These are phyloP conservation scores for Leptopilina boulardi DNA, from an alignment of 1,140 invertebrate species.

Conservation along the genomic window DNA sequence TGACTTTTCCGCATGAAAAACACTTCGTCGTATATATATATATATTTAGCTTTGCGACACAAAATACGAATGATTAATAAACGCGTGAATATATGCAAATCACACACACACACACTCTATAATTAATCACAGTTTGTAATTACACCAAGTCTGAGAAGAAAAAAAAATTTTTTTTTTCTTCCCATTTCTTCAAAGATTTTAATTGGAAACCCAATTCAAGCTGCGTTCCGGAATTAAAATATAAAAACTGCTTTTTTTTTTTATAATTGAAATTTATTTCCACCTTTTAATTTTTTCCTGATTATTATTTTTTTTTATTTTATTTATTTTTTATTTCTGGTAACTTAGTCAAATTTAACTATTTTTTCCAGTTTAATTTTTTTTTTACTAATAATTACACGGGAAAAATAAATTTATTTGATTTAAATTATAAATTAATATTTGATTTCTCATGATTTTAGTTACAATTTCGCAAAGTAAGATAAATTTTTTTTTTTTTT, in stretches of 20 bases:
- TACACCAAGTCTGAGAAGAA: conserved; percentile 37
- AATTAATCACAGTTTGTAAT: conserved; percentile 14
- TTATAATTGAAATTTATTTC: background rate
- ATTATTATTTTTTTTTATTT: too few species aligned
- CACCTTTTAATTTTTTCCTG: background rate
- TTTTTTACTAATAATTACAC: too few species aligned
- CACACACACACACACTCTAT: conserved; percentile 37
- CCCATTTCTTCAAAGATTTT: background rate
- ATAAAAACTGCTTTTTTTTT: background rate
- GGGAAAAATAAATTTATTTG: too few species aligned
- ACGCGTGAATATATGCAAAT: conserved; percentile 45
- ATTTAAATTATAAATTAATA: too few species aligned
- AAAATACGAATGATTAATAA: conserved; percentile 37
- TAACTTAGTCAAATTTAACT: too few species aligned
- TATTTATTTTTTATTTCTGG: too few species aligned
- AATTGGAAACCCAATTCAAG: conserved; percentile 16
- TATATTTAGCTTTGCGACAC: background rate
- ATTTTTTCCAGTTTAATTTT: too few species aligned
- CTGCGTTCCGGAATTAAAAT: conserved; percentile 19
- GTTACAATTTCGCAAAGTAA: too few species aligned
- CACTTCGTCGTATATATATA: background rate
- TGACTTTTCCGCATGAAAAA: conserved; percentile 31
- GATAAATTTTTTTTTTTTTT: too few species aligned
- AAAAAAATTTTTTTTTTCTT: too few species aligned
- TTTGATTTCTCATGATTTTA: too few species aligned